These are phyloP conservation scores for Pyrocephalus nanus DNA, from an alignment of 2,797 vertebrate species.

Conservation along the genomic window DNA sequence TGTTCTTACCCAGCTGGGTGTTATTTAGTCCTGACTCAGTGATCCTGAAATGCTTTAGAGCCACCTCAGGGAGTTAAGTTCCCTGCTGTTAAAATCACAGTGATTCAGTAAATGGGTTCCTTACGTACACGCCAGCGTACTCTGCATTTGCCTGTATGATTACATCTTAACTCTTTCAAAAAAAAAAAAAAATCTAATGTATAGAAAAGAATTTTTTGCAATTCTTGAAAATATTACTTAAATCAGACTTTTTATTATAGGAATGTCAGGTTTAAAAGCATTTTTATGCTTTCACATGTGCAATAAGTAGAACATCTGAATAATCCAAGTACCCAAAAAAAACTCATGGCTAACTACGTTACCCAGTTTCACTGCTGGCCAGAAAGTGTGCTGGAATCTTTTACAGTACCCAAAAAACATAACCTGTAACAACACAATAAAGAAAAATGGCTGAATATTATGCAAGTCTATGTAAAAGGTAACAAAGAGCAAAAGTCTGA, in stretches of 20 bases:
- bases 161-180: not conserved
- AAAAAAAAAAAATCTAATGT: not conserved
- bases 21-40: conserved; percentile 76
- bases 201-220: not conserved
- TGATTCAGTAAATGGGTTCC: conserved; percentile 62
- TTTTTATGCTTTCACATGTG: not conserved
- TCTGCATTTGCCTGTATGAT: not conserved
- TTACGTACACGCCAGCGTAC: conserved; percentile 18
- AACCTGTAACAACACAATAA: not conserved
- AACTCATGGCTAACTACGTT: not conserved
- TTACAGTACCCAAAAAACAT: not conserved
- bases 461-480: not conserved
- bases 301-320: not conserved
- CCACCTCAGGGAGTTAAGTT: conserved; percentile 61
- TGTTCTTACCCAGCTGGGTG: conserved; percentile 72
- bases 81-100: conserved; percentile 68
- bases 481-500: not conserved
- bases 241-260: not conserved
- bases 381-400: not conserved
- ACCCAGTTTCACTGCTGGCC: not conserved
- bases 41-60: conserved; percentile 68
- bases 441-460: not conserved
- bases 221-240: not conserved
- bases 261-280: not conserved
- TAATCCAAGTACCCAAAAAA: not conserved